A percentile compares a stretch with the other conserved stretches of the same genome.
These are phyloP conservation scores for Leucozona laternaria DNA, from an alignment of 2,888 invertebrate species.

Conservation along the genomic window DNA sequence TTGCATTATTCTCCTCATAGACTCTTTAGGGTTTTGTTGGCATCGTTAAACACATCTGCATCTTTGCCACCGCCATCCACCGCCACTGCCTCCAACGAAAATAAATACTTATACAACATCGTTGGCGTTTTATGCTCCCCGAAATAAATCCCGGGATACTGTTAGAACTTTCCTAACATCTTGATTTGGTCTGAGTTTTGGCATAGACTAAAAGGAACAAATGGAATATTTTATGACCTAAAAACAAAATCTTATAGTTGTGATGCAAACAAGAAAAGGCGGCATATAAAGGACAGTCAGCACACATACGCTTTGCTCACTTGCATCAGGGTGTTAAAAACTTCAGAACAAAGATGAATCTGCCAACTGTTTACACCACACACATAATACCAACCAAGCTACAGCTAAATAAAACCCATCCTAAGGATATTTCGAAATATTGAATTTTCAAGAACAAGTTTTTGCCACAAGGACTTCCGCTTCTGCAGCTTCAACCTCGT, in stretches of 20 bases:
- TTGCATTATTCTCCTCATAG: slow-evolving; percentile 4
- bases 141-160: slow-evolving; percentile 56
- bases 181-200: slow-evolving; percentile 43
- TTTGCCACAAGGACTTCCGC: slow-evolving; percentile 48
- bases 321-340: not conserved
- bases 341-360: slow-evolving; percentile 38
- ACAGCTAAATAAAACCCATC: not conserved
- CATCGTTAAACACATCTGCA: slow-evolving; percentile 63
- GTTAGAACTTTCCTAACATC: slow-evolving; percentile 42
- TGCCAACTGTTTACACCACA: slow-evolving; percentile 46
- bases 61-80: not conserved
- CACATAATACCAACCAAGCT: not conserved
- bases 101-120: not conserved
- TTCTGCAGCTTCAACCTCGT: not conserved
- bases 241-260: slow-evolving; percentile 3
- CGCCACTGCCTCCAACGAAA: not conserved
- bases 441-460: slow-evolving; percentile 62
- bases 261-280: slow-evolving; percentile 2
- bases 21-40: slow-evolving; percentile 23
- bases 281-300: not conserved
- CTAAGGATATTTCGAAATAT: slow-evolving; percentile 48
- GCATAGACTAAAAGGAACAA: slow-evolving; percentile 48
- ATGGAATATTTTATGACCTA: slow-evolving; percentile 64
- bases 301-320: not conserved
- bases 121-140: slow-evolving; percentile 22